Evolutionary conservation across 2,888 invertebrate species (phyloP), one percentile per base, ranked within the genome.

Genomic region (Eucera pruinosa): DNA sequence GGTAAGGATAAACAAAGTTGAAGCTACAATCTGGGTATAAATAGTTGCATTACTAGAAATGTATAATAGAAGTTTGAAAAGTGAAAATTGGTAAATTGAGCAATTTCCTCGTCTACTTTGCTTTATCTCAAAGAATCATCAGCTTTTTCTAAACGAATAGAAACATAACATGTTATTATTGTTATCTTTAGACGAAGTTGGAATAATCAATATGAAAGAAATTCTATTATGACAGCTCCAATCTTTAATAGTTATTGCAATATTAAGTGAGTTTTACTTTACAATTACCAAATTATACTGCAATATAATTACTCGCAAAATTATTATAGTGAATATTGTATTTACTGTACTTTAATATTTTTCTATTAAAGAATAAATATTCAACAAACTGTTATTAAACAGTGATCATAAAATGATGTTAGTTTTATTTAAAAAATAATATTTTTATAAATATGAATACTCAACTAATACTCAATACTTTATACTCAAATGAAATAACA

Each of bases 81-180:
- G 33, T 45, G 57, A 50, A 69, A 50, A 69, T 58, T 50, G 20
- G 15, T 20, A 6, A 39, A 25, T 55, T 36, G 15, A 23, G 15
- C n/a, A 33, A 50, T 48, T 48, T 41, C 39, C 36, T 58, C 6
- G 18, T 27, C 2, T 3, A n/a, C 13, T 4, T 23, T 13, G 4
- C 27, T 30, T 71, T 36, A 58, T 71, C 50, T 69, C 11, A 27
- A 4, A 18, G n/a, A 27, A 69, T 25, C 27, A 57, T 30, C 55
- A 9, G 13, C 20, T 30, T 33, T 25, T 50, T 20, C 43, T 36
- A 25, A 15, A 55, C 11, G 48, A 50, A 57, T 11, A 15, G n/a
- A 33, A 47, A 20, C 20, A 23, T 9, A 5, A 20, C 7, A 45
- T 7, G 9, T 2, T 20, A 47, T 47, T 20, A 20, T 11, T 7